Conservation (phyloP, 2,797 vertebrate genomes). For the Micromesistius poutassou region DNA sequence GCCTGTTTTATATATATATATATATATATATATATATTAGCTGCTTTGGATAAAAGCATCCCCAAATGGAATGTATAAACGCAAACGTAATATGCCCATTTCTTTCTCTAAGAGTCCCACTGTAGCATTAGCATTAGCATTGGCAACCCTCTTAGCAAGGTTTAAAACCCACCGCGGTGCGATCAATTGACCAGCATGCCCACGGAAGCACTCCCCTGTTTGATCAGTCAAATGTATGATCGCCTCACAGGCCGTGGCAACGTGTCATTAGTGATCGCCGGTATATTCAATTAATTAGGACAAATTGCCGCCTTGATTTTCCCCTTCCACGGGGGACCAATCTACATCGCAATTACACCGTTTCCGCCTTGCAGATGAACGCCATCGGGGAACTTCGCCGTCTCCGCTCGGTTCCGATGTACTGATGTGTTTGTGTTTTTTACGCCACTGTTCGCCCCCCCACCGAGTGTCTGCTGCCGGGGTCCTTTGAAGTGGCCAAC, state of each 20-base stretch:
- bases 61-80: neutral
- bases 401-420: neutral
- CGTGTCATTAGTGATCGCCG: neutral
- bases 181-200: neutral
- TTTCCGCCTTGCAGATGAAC: slow-evolving; percentile 1
- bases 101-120: neutral
- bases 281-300: neutral
- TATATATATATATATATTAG: neutral
- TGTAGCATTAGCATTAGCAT: neutral
- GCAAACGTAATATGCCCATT: no score
- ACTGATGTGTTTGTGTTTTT: neutral
- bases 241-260: neutral
- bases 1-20: neutral
- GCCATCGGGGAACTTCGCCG: slow-evolving; percentile 4
- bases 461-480: neutral
- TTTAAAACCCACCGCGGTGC: no score
- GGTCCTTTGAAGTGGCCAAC: neutral
- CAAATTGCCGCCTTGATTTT: neutral
- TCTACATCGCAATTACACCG: neutral
- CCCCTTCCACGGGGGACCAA: neutral
- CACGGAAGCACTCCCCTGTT: neutral
- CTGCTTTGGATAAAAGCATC: neutral
- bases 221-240: slow-evolving; percentile 3
- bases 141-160: neutral
- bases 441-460: neutral